A percentile compares a stretch with the other conserved stretches of the same genome.
These are phyloP conservation scores for Ailurus styani DNA, from an alignment of 2,113 vertebrate species.

Conservation along the genomic window DNA sequence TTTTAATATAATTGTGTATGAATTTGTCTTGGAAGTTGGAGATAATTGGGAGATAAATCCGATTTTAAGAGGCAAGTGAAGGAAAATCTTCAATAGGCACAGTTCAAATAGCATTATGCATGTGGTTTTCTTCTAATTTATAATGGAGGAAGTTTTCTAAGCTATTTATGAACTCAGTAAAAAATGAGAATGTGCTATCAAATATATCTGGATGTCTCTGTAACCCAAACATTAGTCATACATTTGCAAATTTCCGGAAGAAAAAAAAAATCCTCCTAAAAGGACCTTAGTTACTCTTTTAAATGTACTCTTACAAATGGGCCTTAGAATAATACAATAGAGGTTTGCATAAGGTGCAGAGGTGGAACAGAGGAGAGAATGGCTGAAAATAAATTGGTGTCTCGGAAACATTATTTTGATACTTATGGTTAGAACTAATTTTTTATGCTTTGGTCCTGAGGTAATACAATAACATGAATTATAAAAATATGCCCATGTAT, in stretches of 20 bases:
- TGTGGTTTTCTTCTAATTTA: neutral
- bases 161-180: neutral
- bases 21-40: neutral
- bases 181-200: neutral
- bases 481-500: neutral
- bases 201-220: slow-evolving; percentile 14
- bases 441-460: neutral
- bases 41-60: slow-evolving; percentile 16
- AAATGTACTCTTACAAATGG: neutral
- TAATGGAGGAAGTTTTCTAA: neutral
- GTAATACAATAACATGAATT: neutral
- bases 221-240: neutral
- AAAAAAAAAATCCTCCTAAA: neutral
- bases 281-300: neutral
- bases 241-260: neutral
- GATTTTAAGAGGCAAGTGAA: slow-evolving; percentile 53
- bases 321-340: neutral
- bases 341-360: neutral
- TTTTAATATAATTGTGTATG: neutral
- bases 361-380: neutral
- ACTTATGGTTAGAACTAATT: neutral
- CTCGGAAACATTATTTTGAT: neutral
- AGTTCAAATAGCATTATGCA: slow-evolving; percentile 1
- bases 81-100: neutral
- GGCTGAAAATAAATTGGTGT: neutral